Evolutionary conservation across 2,113 vertebrate genomes (phyloP).

Genomic region (Arothron firmamentum): DNA sequence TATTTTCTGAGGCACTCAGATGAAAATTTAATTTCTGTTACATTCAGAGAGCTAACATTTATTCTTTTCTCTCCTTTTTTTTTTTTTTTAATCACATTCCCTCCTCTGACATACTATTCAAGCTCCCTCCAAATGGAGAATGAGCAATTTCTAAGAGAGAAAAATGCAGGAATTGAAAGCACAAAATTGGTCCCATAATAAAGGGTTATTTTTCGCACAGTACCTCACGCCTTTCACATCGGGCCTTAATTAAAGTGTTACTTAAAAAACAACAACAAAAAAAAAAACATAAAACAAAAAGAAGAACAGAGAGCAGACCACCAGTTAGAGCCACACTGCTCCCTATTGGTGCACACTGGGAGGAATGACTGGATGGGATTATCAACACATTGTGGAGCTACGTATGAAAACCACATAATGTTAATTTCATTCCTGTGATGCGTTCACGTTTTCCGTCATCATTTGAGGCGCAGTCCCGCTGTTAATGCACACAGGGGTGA

Average conservation of each 20-base stretch:
- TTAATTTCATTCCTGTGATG: too few relatives aligned
- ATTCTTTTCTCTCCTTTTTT: conserved; percentile 1
- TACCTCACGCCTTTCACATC: background rate
- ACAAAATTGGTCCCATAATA: background rate
- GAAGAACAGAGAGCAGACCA: conserved; percentile 7
- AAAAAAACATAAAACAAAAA: background rate
- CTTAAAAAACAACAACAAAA: background rate
- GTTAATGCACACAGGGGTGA: conserved; percentile 7
- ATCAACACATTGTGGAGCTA: background rate
- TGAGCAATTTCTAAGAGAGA: background rate
- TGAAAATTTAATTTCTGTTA: background rate
- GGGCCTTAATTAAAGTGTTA: background rate
- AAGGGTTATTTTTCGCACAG: background rate
- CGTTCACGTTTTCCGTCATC: background rate
- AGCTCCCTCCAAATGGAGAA: background rate
- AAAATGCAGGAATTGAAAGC: background rate
- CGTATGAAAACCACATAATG: too few relatives aligned
- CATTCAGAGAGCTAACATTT: conserved; percentile 3
- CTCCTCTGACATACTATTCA: background rate
- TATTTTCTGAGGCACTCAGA: background rate
- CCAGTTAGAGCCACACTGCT: conserved; percentile 28
- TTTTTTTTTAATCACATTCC: conserved; percentile 4
- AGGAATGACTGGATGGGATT: background rate
- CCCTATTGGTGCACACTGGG: conserved; percentile 21
- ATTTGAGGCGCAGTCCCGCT: background rate